A percentile compares a stretch with the other conserved stretches of the same genome.
These are phyloP conservation scores for Furcifer pardalis DNA, from an alignment of 2,797 vertebrate genomes.

Conservation along the genomic window DNA sequence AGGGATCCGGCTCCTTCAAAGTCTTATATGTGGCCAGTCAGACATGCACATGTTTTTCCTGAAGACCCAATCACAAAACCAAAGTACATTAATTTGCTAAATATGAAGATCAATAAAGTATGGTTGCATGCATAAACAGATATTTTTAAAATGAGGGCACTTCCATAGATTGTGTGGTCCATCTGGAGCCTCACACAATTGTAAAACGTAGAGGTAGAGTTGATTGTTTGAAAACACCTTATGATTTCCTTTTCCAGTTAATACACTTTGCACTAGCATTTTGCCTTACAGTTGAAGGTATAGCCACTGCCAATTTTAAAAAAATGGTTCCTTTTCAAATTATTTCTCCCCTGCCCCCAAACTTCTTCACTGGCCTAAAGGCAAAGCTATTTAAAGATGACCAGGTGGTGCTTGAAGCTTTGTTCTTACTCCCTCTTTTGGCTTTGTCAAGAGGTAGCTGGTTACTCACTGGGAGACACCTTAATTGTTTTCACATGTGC, in stretches of 20 bases:
- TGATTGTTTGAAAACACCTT: not conserved
- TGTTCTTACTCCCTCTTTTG: not conserved
- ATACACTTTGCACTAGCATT: not conserved
- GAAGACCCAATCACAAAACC: no score
- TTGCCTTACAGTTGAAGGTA: not conserved
- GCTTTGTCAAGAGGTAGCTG: constrained; percentile 4
- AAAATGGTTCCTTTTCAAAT: not conserved
- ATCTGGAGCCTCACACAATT: not conserved
- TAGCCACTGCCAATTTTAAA: not conserved
- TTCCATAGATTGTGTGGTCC: no score
- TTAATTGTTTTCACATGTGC: not conserved
- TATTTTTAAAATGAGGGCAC: no score
- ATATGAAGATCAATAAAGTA: no score
- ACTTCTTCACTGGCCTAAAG: not conserved
- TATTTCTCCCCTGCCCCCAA: not conserved
- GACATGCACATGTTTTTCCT: no score
- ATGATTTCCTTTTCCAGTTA: not conserved
- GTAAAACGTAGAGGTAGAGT: not conserved
- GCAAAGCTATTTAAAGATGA: not conserved
- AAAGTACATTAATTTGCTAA: no score
- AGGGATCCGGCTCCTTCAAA: no score
- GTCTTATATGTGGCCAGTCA: no score
- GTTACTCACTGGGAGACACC: constrained; percentile 8
- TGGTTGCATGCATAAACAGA: no score
- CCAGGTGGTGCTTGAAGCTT: not conserved